Evolutionary conservation across 2,888 invertebrate genomes (phyloP).

Genomic region (Phaonia tiefii): DNA sequence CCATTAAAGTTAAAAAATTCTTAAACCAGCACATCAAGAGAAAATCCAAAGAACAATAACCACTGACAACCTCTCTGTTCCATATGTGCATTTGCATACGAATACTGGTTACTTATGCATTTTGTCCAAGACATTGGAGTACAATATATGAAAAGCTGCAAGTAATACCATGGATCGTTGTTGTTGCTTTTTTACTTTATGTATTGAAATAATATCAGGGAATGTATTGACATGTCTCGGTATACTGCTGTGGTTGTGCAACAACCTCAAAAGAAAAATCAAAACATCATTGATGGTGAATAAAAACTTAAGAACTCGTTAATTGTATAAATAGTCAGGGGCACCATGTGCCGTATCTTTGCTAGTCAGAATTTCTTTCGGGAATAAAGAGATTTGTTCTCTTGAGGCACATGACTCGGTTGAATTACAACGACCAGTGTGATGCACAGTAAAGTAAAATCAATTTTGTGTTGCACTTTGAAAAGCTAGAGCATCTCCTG

Average conservation of each 20-base stretch:
- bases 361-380: conserved; percentile 4
- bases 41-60: background rate
- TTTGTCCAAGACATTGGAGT: conserved; percentile 50
- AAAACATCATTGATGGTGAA: conserved; percentile 42
- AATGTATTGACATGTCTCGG: conserved; percentile 12
- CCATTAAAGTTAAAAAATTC: too few relatives aligned
- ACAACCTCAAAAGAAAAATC: conserved; percentile 3
- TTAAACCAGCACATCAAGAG: too few relatives aligned
- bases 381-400: background rate
- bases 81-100: background rate
- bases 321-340: background rate
- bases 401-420: too few relatives aligned
- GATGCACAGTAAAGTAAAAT: background rate
- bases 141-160: conserved; percentile 40
- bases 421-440: conserved; percentile 30
- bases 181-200: conserved; percentile 7
- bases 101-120: conserved; percentile 34
- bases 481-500: too few relatives aligned
- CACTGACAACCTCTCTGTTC: background rate
- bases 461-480: too few relatives aligned
- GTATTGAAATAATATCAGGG: conserved; percentile 51
- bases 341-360: too few relatives aligned
- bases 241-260: background rate
- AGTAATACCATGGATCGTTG: conserved; percentile 43
- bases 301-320: conserved; percentile 39